Conservation (phyloP, 1,140 invertebrate species). For the Melanaphis sacchari region DNA sequence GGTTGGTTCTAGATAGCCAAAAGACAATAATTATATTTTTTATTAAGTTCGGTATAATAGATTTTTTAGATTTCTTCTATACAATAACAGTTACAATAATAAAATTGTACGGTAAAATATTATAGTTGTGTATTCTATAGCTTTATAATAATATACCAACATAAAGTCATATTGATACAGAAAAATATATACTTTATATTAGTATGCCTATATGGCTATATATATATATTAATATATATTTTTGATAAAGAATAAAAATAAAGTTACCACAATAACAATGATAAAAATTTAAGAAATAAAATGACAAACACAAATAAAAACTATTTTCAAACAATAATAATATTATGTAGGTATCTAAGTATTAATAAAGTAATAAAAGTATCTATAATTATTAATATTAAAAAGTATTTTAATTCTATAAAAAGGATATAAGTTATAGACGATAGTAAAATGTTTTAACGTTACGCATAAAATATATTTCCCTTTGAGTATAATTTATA, state of each 20-base stretch:
- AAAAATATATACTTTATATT: background rate
- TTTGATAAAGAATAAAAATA: background rate
- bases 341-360: background rate
- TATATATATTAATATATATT: background rate
- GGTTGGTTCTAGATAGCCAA: background rate
- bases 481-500: no score
- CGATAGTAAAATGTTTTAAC: background rate
- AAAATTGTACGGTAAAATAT: background rate
- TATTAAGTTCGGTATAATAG: background rate
- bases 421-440: background rate
- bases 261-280: background rate
- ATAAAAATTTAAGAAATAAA: background rate
- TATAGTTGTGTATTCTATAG: background rate
- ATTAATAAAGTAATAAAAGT: background rate
- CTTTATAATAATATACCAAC: background rate
- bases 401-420: background rate
- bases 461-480: background rate
- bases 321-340: background rate
- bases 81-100: conserved; percentile 35
- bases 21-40: background rate
- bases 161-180: background rate
- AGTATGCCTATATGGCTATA: background rate
- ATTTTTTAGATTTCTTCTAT: conserved; percentile 22
- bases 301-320: background rate
- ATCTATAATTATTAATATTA: background rate